phyloP scores from a whole-genome alignment of 2,113 vertebrate genomes.

The Lycaon pictus region DNA sequence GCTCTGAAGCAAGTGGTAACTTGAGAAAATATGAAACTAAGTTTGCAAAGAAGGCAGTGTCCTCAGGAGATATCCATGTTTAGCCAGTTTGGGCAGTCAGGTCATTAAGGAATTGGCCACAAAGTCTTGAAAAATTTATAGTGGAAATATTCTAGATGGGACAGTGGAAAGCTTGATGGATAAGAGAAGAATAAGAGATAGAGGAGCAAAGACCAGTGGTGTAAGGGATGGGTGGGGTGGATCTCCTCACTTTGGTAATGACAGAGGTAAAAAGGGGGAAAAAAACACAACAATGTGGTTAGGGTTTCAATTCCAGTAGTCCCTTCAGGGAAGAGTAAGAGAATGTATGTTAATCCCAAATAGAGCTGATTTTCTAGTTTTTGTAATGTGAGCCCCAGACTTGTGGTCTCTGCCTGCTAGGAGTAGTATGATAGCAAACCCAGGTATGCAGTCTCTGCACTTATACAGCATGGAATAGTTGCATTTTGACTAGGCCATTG shows the following conservation, averaged over 20 bases:
- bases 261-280: background rate
- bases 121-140: background rate
- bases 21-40: background rate
- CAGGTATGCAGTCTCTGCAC: no score
- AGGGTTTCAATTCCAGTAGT: no score
- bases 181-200: background rate
- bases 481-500: background rate
- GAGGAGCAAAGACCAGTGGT: background rate
- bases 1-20: background rate
- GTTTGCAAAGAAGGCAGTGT: background rate
- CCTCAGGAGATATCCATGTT: background rate
- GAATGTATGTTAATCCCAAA: background rate
- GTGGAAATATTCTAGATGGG: background rate
- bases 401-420: background rate
- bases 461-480: background rate
- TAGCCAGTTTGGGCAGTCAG: background rate
- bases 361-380: background rate
- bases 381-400: rapidly evolving
- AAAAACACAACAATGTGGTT: background rate
- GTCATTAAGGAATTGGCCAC: background rate
- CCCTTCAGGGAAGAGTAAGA: background rate
- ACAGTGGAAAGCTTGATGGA: background rate
- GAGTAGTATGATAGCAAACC: background rate
- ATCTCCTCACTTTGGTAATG: background rate
- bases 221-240: rapidly evolving